phyloP scores from a whole-genome alignment of 2,113 vertebrate genomes.

The Sceloporus undulatus region DNA sequence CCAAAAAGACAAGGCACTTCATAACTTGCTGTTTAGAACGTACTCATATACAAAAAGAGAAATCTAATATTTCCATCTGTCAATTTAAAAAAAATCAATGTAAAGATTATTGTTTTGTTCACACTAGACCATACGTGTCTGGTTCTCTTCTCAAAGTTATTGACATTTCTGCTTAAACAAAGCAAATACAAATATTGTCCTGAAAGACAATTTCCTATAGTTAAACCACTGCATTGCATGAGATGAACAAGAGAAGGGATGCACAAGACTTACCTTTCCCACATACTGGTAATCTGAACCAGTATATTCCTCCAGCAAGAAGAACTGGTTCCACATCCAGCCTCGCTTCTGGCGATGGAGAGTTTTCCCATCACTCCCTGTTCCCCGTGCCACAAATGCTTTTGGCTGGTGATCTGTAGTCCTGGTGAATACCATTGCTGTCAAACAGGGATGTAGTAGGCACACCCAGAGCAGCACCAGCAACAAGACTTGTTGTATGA shows the following conservation, averaged over 20 bases:
- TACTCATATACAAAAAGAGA: not conserved
- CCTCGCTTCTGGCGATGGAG: conserved; percentile 84
- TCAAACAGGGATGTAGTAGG: conserved; percentile 70
- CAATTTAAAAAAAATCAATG: not conserved
- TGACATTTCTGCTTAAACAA: not conserved
- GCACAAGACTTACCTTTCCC: conserved; percentile 79
- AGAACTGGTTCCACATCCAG: conserved; percentile 90
- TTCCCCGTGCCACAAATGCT: conserved; percentile 59
- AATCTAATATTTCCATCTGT: not conserved
- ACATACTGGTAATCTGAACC: conserved; percentile 87
- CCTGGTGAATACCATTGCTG: conserved; percentile 81
- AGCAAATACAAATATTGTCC: not conserved
- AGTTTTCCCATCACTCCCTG: conserved; percentile 78
- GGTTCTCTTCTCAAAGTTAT: not conserved
- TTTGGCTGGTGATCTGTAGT: conserved; percentile 74
- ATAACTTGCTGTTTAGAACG: not conserved
- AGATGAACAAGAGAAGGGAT: conserved; percentile 6
- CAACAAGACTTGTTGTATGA: conserved; percentile 68
- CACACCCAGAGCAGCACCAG: conserved; percentile 80
- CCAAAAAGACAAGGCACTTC: not conserved
- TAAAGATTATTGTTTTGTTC: not conserved
- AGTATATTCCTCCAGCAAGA: conserved; percentile 85
- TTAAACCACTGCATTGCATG: not conserved
- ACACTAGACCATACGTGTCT: not conserved
- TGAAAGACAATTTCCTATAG: not conserved